These are phyloP conservation scores for Leucozona laternaria DNA, from an alignment of 2,888 invertebrate genomes.

Conservation along the genomic window DNA sequence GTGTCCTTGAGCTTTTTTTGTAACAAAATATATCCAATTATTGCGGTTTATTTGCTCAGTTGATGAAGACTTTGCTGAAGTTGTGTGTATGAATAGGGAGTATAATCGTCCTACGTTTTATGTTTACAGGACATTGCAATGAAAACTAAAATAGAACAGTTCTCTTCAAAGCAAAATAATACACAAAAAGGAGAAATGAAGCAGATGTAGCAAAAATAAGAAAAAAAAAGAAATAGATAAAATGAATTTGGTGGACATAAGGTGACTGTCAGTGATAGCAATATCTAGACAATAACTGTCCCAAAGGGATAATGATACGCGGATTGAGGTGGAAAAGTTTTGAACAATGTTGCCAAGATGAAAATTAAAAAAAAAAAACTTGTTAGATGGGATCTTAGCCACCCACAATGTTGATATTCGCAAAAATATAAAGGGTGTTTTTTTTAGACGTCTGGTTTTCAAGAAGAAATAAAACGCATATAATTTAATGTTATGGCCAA, in stretches of 20 bases:
- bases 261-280: slow-evolving; percentile 29
- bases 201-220: slow-evolving; percentile 9
- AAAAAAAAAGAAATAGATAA: slow-evolving; percentile 21
- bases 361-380: too few species aligned
- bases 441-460: too few species aligned
- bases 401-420: too few species aligned
- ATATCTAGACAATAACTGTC: slow-evolving; percentile 35
- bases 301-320: slow-evolving; percentile 37
- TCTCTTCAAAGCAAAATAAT: slow-evolving; percentile 24
- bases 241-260: slow-evolving; percentile 49
- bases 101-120: slow-evolving; percentile 31
- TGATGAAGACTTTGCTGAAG: slow-evolving; percentile 39
- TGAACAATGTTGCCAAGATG: slow-evolving; percentile 45
- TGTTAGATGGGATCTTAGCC: too few species aligned
- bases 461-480: too few species aligned
- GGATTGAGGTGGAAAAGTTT: neutral
- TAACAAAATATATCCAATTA: slow-evolving; percentile 61
- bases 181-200: neutral
- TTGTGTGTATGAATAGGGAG: neutral
- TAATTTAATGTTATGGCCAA: too few species aligned
- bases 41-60: slow-evolving; percentile 60
- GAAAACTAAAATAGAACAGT: slow-evolving; percentile 19
- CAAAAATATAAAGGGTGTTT: too few species aligned
- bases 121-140: slow-evolving; percentile 50
- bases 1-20: neutral